phyloP scores from a whole-genome alignment of 2,797 vertebrate species.

The Enteromius mattozi region DNA sequence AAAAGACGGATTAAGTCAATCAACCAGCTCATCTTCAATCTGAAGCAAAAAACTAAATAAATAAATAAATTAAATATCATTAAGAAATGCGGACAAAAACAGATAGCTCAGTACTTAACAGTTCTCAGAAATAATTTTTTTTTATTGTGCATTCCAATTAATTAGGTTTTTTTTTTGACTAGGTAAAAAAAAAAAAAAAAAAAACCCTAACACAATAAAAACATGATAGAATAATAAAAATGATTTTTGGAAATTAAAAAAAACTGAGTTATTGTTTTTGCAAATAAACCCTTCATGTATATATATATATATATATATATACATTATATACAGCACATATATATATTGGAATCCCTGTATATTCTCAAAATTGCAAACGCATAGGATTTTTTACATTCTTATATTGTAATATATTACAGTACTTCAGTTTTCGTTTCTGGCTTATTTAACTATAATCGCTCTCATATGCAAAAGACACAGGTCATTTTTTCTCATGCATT shows the following conservation, averaged over 20 bases:
- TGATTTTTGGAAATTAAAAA: no score
- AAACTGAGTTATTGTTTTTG: no score
- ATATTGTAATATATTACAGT: not conserved
- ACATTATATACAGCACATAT: no score
- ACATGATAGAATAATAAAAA: no score
- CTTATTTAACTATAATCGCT: not conserved
- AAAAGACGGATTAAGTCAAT: not conserved
- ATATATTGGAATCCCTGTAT: not conserved
- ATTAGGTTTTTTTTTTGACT: no score
- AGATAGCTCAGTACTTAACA: no score
- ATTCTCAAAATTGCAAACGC: not conserved
- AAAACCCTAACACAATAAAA: no score
- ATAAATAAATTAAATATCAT: not conserved
- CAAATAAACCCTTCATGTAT: no score
- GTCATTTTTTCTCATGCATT: not conserved
- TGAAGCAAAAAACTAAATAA: not conserved
- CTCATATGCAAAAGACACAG: slow-evolving; percentile 5
- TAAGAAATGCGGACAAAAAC: not conserved
- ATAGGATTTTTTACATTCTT: not conserved
- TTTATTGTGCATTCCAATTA: no score
- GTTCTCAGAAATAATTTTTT: no score
- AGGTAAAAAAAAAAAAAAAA: no score
- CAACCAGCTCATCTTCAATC: not conserved
- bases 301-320: no score
- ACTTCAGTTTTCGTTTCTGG: not conserved